phyloP scores from a whole-genome alignment of 2,888 invertebrate genomes.

The Seladonia tumulorum region DNA sequence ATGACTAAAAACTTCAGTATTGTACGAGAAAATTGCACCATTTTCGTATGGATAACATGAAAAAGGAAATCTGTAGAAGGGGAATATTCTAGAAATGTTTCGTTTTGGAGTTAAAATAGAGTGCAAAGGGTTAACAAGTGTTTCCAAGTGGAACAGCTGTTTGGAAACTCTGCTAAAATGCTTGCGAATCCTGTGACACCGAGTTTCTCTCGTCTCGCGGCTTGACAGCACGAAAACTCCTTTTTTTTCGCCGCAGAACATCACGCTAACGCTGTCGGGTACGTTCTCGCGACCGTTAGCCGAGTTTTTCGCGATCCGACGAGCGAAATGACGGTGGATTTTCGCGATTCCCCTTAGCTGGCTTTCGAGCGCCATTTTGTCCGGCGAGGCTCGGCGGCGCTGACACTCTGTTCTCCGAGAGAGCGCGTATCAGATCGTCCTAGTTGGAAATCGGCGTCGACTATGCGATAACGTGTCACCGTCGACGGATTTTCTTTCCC shows the following conservation, averaged over 20 bases:
- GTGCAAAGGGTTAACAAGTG: too few species aligned
- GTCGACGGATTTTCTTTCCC: neutral
- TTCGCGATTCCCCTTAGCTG: neutral
- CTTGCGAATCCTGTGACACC: constrained; percentile 44
- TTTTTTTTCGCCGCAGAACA: constrained; percentile 48
- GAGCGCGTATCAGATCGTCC: neutral
- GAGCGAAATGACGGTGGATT: neutral
- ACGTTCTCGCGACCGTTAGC: constrained; percentile 27
- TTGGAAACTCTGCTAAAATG: constrained; percentile 43
- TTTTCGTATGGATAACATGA: too few species aligned
- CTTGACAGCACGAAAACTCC: constrained; percentile 30
- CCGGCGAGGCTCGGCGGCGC: neutral
- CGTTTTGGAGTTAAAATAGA: too few species aligned
- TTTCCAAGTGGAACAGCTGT: neutral
- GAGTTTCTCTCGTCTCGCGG: constrained; percentile 13
- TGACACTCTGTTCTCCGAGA: neutral
- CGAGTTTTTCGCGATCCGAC: neutral
- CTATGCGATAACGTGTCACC: neutral
- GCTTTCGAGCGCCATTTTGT: neutral
- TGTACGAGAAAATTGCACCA: too few species aligned
- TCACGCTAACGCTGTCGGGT: constrained; percentile 23
- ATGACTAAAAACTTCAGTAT: too few species aligned
- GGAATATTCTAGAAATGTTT: too few species aligned
- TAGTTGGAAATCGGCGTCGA: constrained; percentile 11
- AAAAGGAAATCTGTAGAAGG: too few species aligned